A percentile compares a stretch with the other conserved stretches of the same genome.
Conservation (phyloP, 2,113 vertebrate species). For the Heptranchias perlo region DNA sequence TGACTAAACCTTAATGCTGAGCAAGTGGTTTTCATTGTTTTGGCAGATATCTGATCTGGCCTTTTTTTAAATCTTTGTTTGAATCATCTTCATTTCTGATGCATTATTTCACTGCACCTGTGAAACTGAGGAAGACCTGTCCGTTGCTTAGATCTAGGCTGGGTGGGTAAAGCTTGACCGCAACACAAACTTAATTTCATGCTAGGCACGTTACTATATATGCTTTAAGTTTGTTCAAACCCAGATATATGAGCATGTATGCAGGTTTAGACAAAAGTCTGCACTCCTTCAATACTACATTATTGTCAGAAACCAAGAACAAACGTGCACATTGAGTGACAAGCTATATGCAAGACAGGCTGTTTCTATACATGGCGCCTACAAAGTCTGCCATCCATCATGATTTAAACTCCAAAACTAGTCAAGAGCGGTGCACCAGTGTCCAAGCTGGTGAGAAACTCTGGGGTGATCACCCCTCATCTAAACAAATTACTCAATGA, state of each 20-base stretch:
- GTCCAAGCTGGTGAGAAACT: neutral
- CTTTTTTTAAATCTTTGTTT: too few species aligned
- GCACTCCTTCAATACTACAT: neutral
- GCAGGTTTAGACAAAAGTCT: neutral
- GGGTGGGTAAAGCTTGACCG: neutral
- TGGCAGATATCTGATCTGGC: too few species aligned
- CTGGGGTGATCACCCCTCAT: neutral
- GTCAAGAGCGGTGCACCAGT: neutral
- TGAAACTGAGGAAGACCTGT: neutral
- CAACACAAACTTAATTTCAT: neutral
- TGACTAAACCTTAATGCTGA: too few species aligned
- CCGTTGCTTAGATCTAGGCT: neutral
- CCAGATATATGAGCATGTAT: neutral
- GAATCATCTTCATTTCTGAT: neutral
- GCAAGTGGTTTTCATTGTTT: too few species aligned
- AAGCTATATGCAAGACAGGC: neutral
- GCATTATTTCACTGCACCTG: neutral
- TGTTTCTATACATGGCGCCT: neutral
- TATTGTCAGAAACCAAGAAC: neutral
- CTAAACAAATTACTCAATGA: neutral
- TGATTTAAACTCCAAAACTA: neutral
- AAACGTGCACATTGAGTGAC: neutral
- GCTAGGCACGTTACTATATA: neutral
- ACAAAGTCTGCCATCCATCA: neutral
- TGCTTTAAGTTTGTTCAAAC: neutral